phyloP scores from a whole-genome alignment of 2,113 vertebrate genomes.

The Machaerirhynchus nigripectus region DNA sequence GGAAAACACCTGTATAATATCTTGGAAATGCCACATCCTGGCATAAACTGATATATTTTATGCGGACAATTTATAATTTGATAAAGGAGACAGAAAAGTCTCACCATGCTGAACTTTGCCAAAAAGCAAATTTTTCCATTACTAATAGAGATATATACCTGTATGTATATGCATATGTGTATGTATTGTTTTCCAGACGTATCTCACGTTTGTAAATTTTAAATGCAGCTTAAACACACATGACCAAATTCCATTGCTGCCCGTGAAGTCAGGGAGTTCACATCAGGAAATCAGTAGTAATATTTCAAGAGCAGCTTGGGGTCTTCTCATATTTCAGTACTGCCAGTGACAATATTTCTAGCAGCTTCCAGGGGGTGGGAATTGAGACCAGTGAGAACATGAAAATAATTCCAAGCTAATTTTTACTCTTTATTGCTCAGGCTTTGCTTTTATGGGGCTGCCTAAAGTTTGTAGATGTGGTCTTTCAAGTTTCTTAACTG shows the following conservation, averaged over 20 bases:
- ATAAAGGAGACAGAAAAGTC: background rate
- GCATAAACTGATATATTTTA: background rate
- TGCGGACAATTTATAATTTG: background rate
- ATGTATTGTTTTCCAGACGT: background rate
- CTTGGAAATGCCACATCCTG: background rate
- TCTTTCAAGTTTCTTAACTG: background rate
- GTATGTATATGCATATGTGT: too few species aligned
- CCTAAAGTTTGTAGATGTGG: background rate
- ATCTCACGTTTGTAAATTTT: background rate
- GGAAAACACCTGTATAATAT: background rate
- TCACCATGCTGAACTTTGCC: background rate
- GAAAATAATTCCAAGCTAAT: background rate
- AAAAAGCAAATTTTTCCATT: background rate
- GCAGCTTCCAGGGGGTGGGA: background rate
- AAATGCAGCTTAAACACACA: background rate
- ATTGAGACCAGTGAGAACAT: background rate
- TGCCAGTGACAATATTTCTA: background rate
- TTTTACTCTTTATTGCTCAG: constrained; percentile 4
- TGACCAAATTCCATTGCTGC: background rate
- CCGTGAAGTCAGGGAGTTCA: background rate
- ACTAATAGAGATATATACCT: background rate
- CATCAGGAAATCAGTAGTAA: constrained; percentile 1
- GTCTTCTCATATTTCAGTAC: background rate
- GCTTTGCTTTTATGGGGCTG: background rate
- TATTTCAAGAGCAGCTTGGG: constrained; percentile 37